Base-by-base conservation (phyloP, 2,888 invertebrate species). In the Sepioteuthis lessoniana region DNA sequence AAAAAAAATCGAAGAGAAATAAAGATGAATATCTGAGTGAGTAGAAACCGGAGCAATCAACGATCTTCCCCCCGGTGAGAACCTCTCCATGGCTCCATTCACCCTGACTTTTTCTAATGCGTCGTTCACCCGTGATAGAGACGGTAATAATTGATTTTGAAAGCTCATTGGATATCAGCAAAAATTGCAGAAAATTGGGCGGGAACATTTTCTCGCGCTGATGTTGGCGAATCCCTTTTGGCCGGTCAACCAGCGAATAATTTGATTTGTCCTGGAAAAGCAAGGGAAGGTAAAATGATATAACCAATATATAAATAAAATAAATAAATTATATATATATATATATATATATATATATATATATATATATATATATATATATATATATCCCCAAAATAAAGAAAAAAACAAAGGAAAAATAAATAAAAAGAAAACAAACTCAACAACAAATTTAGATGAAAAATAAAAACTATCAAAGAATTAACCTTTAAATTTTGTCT, bases 81-180 rank as follows among this genome's bases (percentile, higher is more conserved):
- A n/a, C n/a, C n/a, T 76, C 76, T 76, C 76, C n/a, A n/a, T n/a
- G n/a, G 13, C 76, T n/a, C n/a, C 76, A n/a, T n/a, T 76, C 35
- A 35, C n/a, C 76, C n/a, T 76, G 76, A 10, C 76, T n/a, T 76
- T 76, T 76, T 76, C 76, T 76, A 76, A 76, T n/a, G 76, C 76
- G n/a, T n/a, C n/a, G 76, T 13, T n/a, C 76, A 16, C 76, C 76
- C 76, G 10, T 76, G 76, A 76, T 76, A 3, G 76, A 35, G 76
- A 35, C 76, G 76, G 76, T 16, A 76, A 76, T 76, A 76, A 76
- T 76, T 76, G n/a, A 35, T 16, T 76, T 76, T 76, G 76, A 76
- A 76, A 76, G 76, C 76, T 76, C 76, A 76, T 76, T 76, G 76
- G 76, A 76, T 76, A 76, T 76, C 76, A n/a, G n/a, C 76, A 76